Conservation (phyloP, 2,888 invertebrate genomes). For the Watsonalla cultraria region DNA sequence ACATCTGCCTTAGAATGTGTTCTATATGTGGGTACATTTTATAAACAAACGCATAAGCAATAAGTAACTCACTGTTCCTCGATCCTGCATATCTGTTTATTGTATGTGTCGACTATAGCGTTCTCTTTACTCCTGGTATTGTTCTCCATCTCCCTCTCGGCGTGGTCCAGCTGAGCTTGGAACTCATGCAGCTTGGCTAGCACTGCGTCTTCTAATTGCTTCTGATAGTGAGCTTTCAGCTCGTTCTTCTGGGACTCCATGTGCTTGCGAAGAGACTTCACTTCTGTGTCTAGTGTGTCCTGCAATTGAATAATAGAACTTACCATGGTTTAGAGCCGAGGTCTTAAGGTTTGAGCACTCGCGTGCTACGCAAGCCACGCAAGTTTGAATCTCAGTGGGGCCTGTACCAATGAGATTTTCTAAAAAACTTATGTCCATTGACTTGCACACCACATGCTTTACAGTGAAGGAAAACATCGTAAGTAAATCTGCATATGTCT, state of each 20-base stretch:
- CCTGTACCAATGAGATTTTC: too few species aligned
- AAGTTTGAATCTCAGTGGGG: too few species aligned
- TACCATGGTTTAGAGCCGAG: too few species aligned
- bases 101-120: slow-evolving; percentile 83
- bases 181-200: slow-evolving; percentile 87
- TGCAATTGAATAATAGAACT: too few species aligned
- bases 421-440: too few species aligned
- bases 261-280: slow-evolving; percentile 72
- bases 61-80: slow-evolving; percentile 68
- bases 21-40: too few species aligned
- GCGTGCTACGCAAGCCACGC: too few species aligned
- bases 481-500: too few species aligned
- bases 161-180: slow-evolving; percentile 82
- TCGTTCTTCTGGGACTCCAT: slow-evolving; percentile 82
- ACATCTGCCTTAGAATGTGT: background rate
- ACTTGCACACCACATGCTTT: too few species aligned
- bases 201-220: slow-evolving; percentile 88
- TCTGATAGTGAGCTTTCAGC: slow-evolving; percentile 86
- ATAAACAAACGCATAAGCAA: background rate
- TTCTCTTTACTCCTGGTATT: slow-evolving; percentile 82
- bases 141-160: slow-evolving; percentile 80
- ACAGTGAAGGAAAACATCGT: too few species aligned
- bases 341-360: too few species aligned
- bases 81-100: slow-evolving; percentile 84
- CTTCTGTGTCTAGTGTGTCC: slow-evolving; percentile 73